Evolutionary conservation across 2,113 vertebrate species (phyloP), one percentile per base, ranked within the genome.

Genomic region (Panthera tigris): DNA sequence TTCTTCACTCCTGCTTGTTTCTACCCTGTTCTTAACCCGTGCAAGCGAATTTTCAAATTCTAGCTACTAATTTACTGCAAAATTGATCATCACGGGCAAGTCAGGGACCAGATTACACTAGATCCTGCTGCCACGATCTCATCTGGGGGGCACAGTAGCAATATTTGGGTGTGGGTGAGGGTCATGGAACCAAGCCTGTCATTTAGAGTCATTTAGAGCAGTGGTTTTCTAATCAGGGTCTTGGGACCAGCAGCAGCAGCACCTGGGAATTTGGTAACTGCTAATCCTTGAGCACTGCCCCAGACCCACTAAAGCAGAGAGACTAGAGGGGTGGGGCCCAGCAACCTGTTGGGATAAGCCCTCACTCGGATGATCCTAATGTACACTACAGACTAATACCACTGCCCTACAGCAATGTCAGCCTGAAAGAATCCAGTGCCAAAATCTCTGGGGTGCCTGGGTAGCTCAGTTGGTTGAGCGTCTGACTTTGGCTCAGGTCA

Each of bases 251-350:
- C n/a, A 84, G 16, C 45, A 19, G 10, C 33, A 36, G 21, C 69
- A 81, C 12, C 27, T 39, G 41, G 69, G 66, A 71, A 27, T 15
- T 0, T 89, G 57, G 12, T 3, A 31, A 3, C 48, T 19, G 45
- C 14, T 41, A 36, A 65, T 27, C 76, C 45, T 21, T 25, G 61
- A 61, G 36, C 12, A 8, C 31, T 50, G 3, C 25, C 33, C 76
- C 18, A 27, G 39, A 50, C 7, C 15, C 25, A 4, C 36, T 4
- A 25, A 45, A 13, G 19, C n/a, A 39, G 52, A 76, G 52, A 76
- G 36, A 5, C 50, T 52, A 4, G 1, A 65, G n/a, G 21, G 23
- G 4, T 5, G 23, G 25, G 41, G n/a, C 6, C 7, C 0, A 3
- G 69, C 3, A 12, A 4, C 3, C 18, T 36, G n/a, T 31, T 10